These are phyloP conservation scores for Scopus umbretta DNA, from an alignment of 2,113 vertebrate genomes.

Conservation along the genomic window DNA sequence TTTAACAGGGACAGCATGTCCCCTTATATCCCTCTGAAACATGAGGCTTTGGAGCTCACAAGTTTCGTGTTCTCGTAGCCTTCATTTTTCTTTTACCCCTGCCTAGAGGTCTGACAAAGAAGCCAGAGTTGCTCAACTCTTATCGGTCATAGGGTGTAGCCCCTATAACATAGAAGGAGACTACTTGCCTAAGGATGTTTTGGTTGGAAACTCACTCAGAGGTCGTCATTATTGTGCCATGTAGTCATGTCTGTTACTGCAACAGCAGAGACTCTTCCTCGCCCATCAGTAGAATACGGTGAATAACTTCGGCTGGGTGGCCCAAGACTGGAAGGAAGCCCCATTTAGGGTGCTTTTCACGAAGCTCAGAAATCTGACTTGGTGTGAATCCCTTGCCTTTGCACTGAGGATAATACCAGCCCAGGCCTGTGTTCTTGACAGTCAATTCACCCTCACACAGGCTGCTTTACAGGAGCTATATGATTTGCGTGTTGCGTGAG, in stretches of 20 bases:
- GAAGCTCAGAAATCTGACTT: neutral
- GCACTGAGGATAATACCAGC: neutral
- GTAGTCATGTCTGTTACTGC: neutral
- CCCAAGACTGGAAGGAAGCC: neutral
- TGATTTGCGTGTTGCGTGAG: neutral
- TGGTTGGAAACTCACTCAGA: neutral
- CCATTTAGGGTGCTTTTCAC: neutral
- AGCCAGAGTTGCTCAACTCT: neutral
- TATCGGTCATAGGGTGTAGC: fast-evolving
- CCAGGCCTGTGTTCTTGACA: neutral
- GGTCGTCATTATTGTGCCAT: neutral
- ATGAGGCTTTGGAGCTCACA: neutral
- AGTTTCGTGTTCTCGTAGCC: neutral
- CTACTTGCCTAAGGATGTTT: fast-evolving
- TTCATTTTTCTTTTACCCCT: neutral
- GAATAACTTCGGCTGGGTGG: neutral
- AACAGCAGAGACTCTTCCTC: neutral
- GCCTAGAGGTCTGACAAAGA: neutral
- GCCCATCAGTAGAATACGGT: fast-evolving
- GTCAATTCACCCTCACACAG: neutral
- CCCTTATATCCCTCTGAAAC: neutral
- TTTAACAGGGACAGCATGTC: fast-evolving
- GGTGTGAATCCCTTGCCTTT: neutral
- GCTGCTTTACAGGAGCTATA: neutral
- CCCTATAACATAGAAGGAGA: neutral